Percentiles rank a stretch among this genome's conserved stretches.
phyloP scores from a whole-genome alignment of 2,113 vertebrate species.

The Athene cunicularia region DNA sequence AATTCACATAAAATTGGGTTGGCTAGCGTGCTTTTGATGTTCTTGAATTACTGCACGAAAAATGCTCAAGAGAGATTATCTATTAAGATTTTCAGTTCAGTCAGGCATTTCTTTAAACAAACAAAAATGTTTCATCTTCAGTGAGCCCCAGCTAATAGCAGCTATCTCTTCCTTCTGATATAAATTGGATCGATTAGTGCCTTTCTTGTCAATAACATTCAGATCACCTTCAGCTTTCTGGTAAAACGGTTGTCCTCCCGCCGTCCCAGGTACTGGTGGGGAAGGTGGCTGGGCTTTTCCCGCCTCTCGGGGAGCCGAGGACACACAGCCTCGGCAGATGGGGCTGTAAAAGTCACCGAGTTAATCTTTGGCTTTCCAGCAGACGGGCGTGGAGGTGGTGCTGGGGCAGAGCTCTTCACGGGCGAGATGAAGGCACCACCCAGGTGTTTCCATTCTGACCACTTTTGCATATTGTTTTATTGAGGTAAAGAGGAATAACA shows the following conservation, averaged over 20 bases:
- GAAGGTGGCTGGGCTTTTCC: neutral
- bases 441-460: rapidly evolving
- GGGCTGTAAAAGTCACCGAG: rapidly evolving
- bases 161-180: neutral
- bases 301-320: neutral
- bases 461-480: rapidly evolving
- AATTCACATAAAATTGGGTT: slow-evolving; percentile 20
- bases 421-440: rapidly evolving
- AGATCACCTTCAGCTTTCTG: neutral
- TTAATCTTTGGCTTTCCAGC: too few species aligned
- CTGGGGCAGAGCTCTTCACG: too few species aligned
- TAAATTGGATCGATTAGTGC: neutral
- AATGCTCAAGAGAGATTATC: neutral
- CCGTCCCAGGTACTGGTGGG: neutral
- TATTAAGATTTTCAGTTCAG: neutral
- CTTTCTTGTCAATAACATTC: neutral
- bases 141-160: neutral
- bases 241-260: neutral
- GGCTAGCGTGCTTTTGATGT: slow-evolving; percentile 32
- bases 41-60: neutral
- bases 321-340: rapidly evolving
- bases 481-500: neutral
- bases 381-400: neutral
- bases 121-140: neutral
- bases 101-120: neutral